A percentile compares a stretch with the other conserved stretches of the same genome.
Evolutionary conservation across 1,140 invertebrate genomes (phyloP).

Genomic region (Eueides isabella): DNA sequence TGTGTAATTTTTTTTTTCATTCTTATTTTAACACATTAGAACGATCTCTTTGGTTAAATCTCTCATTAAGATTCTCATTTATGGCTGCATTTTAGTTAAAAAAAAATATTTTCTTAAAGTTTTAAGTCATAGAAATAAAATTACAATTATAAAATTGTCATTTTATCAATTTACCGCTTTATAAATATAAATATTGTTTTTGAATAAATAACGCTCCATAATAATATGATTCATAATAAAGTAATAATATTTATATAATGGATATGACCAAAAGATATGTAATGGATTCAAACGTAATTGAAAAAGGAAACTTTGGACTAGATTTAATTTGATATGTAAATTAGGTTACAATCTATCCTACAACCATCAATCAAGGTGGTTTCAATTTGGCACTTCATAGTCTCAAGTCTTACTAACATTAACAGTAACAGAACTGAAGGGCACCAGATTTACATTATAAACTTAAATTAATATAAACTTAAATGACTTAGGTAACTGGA

Average conservation of each 20-base stretch:
- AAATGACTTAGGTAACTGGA: slow-evolving; percentile 51
- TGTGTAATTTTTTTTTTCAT: neutral
- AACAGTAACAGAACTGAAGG: neutral
- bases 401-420: slow-evolving; percentile 14
- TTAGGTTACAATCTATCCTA: slow-evolving; percentile 34
- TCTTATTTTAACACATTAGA: neutral
- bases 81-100: neutral
- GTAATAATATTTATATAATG: slow-evolving; percentile 49
- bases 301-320: slow-evolving; percentile 42
- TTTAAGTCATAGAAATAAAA: neutral
- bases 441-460: slow-evolving; percentile 6
- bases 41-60: neutral
- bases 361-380: slow-evolving; percentile 22
- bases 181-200: slow-evolving; percentile 43
- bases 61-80: neutral
- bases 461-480: slow-evolving; percentile 29
- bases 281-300: slow-evolving; percentile 36
- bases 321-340: slow-evolving; percentile 61
- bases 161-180: slow-evolving; percentile 41
- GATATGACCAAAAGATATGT: slow-evolving; percentile 45
- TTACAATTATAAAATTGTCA: slow-evolving; percentile 11
- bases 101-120: neutral
- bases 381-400: slow-evolving; percentile 24
- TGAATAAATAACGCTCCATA: slow-evolving; percentile 40
- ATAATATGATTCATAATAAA: slow-evolving; percentile 50